These are phyloP conservation scores for Rhorus exstirpatorius DNA, from an alignment of 2,888 invertebrate species.

Conservation along the genomic window DNA sequence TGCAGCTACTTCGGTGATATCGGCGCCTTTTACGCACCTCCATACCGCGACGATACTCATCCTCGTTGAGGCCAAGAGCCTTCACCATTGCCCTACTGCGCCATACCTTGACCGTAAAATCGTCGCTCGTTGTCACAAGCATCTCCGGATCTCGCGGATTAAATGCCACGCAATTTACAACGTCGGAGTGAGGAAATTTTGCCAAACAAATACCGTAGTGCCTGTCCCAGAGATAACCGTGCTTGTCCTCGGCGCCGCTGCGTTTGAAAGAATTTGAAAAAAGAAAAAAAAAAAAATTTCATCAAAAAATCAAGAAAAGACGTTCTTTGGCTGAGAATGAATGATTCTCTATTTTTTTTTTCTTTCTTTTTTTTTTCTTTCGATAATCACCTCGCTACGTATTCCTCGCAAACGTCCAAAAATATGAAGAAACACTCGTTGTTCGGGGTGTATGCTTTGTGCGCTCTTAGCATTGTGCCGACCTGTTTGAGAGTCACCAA, in stretches of 20 bases:
- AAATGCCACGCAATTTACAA: conserved; percentile 95
- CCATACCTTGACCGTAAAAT: conserved; percentile 91
- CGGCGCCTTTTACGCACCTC: conserved; percentile 85
- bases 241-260: conserved; percentile 94
- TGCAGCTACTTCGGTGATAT: conserved; percentile 81
- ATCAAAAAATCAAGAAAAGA: neutral
- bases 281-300: too few relatives aligned
- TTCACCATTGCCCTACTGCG: conserved; percentile 87
- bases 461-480: conserved; percentile 92
- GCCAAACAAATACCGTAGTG: conserved; percentile 93
- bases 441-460: conserved; percentile 94
- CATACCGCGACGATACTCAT: conserved; percentile 85
- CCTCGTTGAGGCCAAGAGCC: conserved; percentile 85
- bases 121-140: conserved; percentile 94
- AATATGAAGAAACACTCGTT: conserved; percentile 96
- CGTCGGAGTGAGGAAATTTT: conserved; percentile 92
- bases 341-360: neutral
- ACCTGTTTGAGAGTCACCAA: conserved; percentile 91
- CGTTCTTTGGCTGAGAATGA: neutral
- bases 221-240: conserved; percentile 94
- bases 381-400: conserved; percentile 91
- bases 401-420: conserved; percentile 93
- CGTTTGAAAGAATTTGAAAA: conserved; percentile 4
- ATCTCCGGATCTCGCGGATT: conserved; percentile 93
- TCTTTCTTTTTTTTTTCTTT: neutral